Base-by-base conservation (phyloP, 2,888 invertebrate species). In the Bibio marci region DNA sequence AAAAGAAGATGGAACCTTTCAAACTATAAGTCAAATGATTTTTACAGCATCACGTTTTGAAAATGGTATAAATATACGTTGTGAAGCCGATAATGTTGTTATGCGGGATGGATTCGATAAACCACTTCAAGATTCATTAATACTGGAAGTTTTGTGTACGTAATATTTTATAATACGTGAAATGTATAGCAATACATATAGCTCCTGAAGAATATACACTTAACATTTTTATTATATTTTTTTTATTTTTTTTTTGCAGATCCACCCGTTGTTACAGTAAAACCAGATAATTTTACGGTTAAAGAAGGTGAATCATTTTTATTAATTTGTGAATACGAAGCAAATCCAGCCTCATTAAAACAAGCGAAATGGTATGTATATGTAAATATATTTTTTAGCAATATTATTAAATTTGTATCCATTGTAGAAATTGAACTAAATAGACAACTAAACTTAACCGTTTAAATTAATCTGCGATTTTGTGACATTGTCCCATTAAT, bases 101-200 rank as follows among this genome's bases (percentile, higher is more conserved):
- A 78, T 80, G 55, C 61, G 69, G 46, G 69, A 74, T 41, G 74
- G 78, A 45, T 70, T 74, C 31, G 80, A 83, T 50, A 76, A 78
- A 41, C 81, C 86, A 3, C 70, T 87, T 57, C 71, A 77, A 46
- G 73, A 76, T 26, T 71, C 71, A 8, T 65, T 74, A 31, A 73
- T 73, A 33, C 65, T 90, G 43, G 82, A 86, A 62, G 85, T 91
- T 43, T 71, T 82, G 64, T 90, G 90, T 91, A 73, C 80, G 87
- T 76, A n/a, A 30, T 30, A 15, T 25, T 28, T 10, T n/a, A 26
- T 10, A 17, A 30, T 15, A n/a, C 15, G 14, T n/a, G 11, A 22
- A 28, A 12, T 31, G 7, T 12, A 11, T 19, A 19, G 3, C n/a
- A n/a, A n/a, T n/a, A n/a, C n/a, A n/a, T n/a, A n/a, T n/a, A n/a